Evolutionary conservation across 2,797 vertebrate species (phyloP), one percentile per base, ranked within the genome.

Genomic region (Kryptolebias ocellatus): DNA sequence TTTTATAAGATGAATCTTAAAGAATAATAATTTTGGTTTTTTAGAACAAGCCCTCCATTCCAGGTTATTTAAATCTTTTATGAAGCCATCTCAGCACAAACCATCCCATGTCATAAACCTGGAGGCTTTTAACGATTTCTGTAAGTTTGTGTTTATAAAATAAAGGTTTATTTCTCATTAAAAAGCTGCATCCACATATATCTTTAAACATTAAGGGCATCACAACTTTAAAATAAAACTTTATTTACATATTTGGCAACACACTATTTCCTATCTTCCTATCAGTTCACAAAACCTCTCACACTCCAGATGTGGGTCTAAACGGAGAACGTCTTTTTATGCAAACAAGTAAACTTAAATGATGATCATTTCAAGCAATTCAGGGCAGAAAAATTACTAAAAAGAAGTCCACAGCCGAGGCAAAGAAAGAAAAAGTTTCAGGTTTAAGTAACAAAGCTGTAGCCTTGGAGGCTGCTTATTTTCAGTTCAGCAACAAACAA

Each of bases 1-100:
- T 90, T 92, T 92, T 91, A 37, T 90, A 89, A 85, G 51, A 82
- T 72, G 18, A 52, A 76, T 79, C 66, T 85, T 79, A 78, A 64
- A 64, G 83, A 74, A 69, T 46, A 4, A 31, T 7, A 12, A 42
- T 42, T 42, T 42, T 12, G 62, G 57, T 70, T 31, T 54, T 70
- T 81, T 15, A 61, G 79, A 60, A 80, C 31, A 64, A 76, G 78
- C 76, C 81, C 87, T 87, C 79, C 85, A 85, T 90, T 90, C 87
- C 89, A 85, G 60, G 63, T 47, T 73, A 52, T 75, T 61, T 79
- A 59, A 4, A 63, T 68, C 58, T 64, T 70, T 73, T 59, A 45
- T 18, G 68, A 67, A 67, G 24, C 28, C 1, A 20, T 67, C 20
- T 50, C 37, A 49, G 28, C 53, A 63, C 52, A 57, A 67, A 62